Conservation (phyloP, 2,888 invertebrate species). For the Coelogynopora nodosa region DNA sequence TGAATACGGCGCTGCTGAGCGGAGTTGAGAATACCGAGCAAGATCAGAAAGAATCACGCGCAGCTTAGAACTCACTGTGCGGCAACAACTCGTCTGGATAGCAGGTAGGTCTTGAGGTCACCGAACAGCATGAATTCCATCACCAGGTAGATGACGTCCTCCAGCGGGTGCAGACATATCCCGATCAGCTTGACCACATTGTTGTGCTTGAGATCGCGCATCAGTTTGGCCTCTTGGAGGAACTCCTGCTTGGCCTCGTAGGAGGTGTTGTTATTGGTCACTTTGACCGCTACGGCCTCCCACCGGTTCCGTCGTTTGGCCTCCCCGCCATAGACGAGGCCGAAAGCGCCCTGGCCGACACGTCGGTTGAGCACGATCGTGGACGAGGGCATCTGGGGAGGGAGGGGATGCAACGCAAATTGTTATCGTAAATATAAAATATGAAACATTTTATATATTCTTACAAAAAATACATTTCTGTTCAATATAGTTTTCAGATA, state of each 20-base stretch:
- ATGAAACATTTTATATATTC: no score
- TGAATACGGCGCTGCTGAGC: no score
- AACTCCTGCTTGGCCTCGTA: constrained; percentile 84
- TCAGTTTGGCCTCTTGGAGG: constrained; percentile 83
- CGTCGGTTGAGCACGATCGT: constrained; percentile 69
- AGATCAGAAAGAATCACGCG: no score
- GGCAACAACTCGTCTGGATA: constrained; percentile 78
- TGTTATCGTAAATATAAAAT: no score
- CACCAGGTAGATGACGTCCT: constrained; percentile 80
- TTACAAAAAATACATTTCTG: no score
- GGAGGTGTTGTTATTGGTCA: constrained; percentile 75
- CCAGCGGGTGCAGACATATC: constrained; percentile 72
- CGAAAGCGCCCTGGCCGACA: constrained; percentile 84
- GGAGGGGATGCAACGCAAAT: no score
- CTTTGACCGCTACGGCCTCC: constrained; percentile 70
- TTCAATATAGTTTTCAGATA: background rate
- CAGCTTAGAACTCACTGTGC: constrained; percentile 51
- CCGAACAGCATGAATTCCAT: constrained; percentile 91
- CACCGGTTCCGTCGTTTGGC: constrained; percentile 73
- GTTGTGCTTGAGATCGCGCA: constrained; percentile 85
- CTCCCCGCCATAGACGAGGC: constrained; percentile 85
- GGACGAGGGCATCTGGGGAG: constrained; percentile 18
- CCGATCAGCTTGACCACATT: constrained; percentile 80
- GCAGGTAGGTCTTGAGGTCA: constrained; percentile 80
- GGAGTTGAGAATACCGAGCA: no score